Conservation (phyloP, 2,113 vertebrate species). For the Gracilinanus agilis region DNA sequence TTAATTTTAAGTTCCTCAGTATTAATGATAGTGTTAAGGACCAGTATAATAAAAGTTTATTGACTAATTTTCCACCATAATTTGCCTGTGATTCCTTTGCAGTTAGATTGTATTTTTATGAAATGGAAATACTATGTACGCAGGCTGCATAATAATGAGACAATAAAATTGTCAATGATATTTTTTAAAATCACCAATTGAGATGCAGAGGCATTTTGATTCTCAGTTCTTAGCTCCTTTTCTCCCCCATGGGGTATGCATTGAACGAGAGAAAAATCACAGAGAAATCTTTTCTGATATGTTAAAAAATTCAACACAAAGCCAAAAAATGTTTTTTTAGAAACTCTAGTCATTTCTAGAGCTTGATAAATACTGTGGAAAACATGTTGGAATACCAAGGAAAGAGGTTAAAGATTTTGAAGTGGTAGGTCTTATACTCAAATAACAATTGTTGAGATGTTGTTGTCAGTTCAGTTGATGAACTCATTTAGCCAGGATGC, state of each 20-base stretch:
- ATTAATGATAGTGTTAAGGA: conserved; percentile 79
- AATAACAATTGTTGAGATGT: background rate
- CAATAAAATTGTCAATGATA: conserved; percentile 53
- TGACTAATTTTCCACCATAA: conserved; percentile 80
- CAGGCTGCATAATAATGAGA: conserved; percentile 37
- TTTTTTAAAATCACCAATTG: conserved; percentile 62
- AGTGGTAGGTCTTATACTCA: background rate
- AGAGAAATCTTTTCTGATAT: conserved; percentile 42
- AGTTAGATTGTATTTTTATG: conserved; percentile 70
- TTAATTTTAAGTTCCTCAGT: conserved; percentile 73
- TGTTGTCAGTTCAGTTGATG: background rate
- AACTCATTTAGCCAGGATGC: background rate
- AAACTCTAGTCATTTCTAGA: background rate
- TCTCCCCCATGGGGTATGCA: background rate
- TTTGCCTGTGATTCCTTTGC: conserved; percentile 71
- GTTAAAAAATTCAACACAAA: background rate
- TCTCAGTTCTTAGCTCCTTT: conserved; percentile 54
- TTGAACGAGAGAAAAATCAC: conserved; percentile 32
- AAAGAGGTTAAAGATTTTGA: background rate
- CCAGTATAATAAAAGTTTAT: conserved; percentile 76
- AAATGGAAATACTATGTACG: conserved; percentile 63
- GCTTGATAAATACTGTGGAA: background rate
- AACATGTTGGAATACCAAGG: background rate
- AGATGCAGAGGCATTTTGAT: conserved; percentile 44
- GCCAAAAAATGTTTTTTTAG: background rate